Base-by-base conservation (phyloP, 2,888 invertebrate species). In the Thyatira batis region DNA sequence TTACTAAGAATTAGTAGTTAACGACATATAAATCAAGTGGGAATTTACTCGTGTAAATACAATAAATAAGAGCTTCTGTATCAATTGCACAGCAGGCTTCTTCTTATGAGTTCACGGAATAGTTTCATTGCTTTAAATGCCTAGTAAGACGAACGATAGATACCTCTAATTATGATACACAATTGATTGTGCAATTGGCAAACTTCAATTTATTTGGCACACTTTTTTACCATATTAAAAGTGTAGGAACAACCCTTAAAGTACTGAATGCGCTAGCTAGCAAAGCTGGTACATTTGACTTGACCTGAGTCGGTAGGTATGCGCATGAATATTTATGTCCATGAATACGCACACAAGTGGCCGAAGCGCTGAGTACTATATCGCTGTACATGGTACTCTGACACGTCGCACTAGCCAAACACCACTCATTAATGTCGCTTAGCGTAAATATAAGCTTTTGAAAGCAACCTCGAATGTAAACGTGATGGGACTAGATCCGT, bases 391-490 rank as follows among this genome's bases (percentile, higher is more conserved):
- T n/a, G n/a, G n/a, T n/a, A n/a, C n/a, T n/a, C 71, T 69, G 56
- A 66, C 73, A 76, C 77, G 72, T 79, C 81, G 72, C 70, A 73
- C 65, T n/a, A n/a, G n/a, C n/a, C 63, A 64, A 69, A 71, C 73
- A 75, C 71, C 74, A 73, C 79, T 85, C 84, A 87, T 87, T 88
- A 87, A 82, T 85, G 86, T 84, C 81, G 67, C 80, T 85, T 84
- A 82, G 74, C 78, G 82, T 83, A 82, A 84, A 84, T 84, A 84
- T 84, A 82, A 87, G 81, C 80, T 85, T 85, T 85, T 84, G 82
- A 87, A 89, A 87, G 82, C 73, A 80, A 76, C 80, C 78, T 85
- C 78, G 71, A 67, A 65, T 65, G 60, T 62, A 60, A 57, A 89
- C 88, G 87, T 89, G 89, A 83, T 61, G 58, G 55, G 84, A 85